These are phyloP conservation scores for Drosophila colorata DNA, from an alignment of 2,888 invertebrate species.

Conservation along the genomic window DNA sequence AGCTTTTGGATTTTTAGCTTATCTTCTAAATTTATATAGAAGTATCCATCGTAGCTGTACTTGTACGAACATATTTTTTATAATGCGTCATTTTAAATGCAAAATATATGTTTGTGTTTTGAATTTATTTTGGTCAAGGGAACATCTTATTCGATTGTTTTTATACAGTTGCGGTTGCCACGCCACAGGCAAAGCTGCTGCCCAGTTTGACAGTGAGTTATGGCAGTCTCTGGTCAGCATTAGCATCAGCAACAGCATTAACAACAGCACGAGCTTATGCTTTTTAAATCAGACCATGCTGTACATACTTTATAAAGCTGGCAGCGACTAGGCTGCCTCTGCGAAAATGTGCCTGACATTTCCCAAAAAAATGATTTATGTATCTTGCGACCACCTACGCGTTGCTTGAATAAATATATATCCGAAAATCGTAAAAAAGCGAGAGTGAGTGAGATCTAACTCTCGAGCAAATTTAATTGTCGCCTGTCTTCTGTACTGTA, in stretches of 20 bases:
- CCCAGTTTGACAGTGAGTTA: slow-evolving; percentile 73
- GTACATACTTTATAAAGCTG: slow-evolving; percentile 11
- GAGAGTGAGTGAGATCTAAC: background rate
- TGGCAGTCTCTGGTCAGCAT: slow-evolving; percentile 60
- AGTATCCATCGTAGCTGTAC: background rate
- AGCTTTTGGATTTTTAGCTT: slow-evolving; percentile 26
- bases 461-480: slow-evolving; percentile 58
- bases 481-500: slow-evolving; percentile 17
- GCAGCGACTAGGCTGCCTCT: slow-evolving; percentile 22
- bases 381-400: slow-evolving; percentile 50
- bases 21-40: slow-evolving; percentile 19
- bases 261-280: slow-evolving; percentile 39
- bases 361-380: slow-evolving; percentile 68
- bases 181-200: slow-evolving; percentile 39
- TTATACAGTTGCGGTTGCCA: slow-evolving; percentile 44
- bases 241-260: slow-evolving; percentile 13
- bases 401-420: slow-evolving; percentile 49
- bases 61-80: slow-evolving; percentile 4
- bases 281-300: slow-evolving; percentile 33
- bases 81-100: slow-evolving; percentile 61
- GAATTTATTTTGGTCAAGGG: slow-evolving; percentile 57
- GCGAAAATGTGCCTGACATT: slow-evolving; percentile 38
- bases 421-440: background rate
- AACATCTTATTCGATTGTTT: slow-evolving; percentile 56
- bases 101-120: slow-evolving; percentile 44